Evolutionary conservation across 2,113 vertebrate species (phyloP).

Genomic region (Anarrhichthys ocellatus): DNA sequence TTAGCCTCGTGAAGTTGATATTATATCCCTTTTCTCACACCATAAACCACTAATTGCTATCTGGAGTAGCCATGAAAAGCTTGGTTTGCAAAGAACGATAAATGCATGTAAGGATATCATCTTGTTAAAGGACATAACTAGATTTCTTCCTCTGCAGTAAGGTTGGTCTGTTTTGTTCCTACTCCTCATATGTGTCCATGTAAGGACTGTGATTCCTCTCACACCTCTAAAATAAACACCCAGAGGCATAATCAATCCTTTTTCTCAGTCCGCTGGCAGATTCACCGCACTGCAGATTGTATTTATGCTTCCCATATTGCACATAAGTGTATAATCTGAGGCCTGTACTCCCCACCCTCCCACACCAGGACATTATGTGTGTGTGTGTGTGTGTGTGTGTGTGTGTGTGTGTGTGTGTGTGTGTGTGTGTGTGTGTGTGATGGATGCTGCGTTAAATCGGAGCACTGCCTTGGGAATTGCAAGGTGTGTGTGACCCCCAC

Average conservation of each 20-base stretch:
- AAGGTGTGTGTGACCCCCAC: conserved; percentile 58
- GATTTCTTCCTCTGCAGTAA: background rate
- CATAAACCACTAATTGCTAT: conserved; percentile 41
- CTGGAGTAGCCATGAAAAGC: conserved; percentile 14
- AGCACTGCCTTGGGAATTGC: conserved; percentile 57
- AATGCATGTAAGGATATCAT: background rate
- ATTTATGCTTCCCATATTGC: conserved; percentile 23
- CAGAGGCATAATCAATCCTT: conserved; percentile 27
- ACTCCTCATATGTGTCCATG: background rate
- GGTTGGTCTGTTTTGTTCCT: background rate
- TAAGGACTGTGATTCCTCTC: conserved; percentile 22
- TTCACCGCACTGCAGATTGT: conserved; percentile 20
- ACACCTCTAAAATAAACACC: conserved; percentile 29
- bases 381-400: conserved; percentile 42
- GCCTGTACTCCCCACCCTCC: conserved; percentile 21
- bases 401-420: conserved; percentile 40
- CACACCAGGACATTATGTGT: conserved; percentile 7
- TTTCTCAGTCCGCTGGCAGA: conserved; percentile 13
- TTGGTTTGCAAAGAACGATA: conserved; percentile 23
- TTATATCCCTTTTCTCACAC: conserved; percentile 10
- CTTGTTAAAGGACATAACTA: background rate
- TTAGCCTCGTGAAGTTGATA: conserved; percentile 19
- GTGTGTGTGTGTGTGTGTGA: conserved; percentile 50
- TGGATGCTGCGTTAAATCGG: conserved; percentile 48
- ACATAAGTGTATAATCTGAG: conserved; percentile 15